phyloP scores from a whole-genome alignment of 2,797 vertebrate species.

The Sitta carolinensis region DNA sequence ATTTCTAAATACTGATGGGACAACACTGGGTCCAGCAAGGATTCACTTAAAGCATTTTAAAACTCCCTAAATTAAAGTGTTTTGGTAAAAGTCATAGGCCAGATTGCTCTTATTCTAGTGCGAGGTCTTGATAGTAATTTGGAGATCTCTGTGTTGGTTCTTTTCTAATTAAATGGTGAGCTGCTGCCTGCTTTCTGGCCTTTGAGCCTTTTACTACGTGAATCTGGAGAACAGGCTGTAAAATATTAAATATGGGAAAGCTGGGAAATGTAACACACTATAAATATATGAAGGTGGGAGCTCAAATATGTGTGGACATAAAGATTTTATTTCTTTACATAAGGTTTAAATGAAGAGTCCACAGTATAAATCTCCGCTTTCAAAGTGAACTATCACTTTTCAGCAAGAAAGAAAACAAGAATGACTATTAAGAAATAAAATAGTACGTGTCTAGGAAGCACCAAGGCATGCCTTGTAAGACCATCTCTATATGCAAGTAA shows the following conservation, averaged over 20 bases:
- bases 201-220: conserved; percentile 65
- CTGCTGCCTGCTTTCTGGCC: conserved; percentile 23
- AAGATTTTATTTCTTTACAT: conserved; percentile 72
- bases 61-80: not conserved
- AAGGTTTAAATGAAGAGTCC: conserved; percentile 70
- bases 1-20: not conserved
- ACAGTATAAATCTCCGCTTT: conserved; percentile 54
- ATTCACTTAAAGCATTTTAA: not conserved
- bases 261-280: conserved; percentile 65
- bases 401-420: conserved; percentile 37
- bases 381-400: conserved; percentile 61
- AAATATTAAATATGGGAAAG: conserved; percentile 70
- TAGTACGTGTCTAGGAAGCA: not conserved
- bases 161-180: conserved; percentile 63
- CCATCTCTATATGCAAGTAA: not conserved
- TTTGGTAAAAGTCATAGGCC: not conserved
- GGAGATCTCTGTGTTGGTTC: not conserved
- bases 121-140: not conserved
- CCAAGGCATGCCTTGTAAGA: not conserved
- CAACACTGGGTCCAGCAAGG: not conserved
- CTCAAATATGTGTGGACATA: conserved; percentile 66
- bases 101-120: not conserved
- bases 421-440: conserved; percentile 44
- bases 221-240: conserved; percentile 64
- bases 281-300: conserved; percentile 64